Evolutionary conservation across 2,797 vertebrate genomes (phyloP).

Genomic region (Pteropus rufus): DNA sequence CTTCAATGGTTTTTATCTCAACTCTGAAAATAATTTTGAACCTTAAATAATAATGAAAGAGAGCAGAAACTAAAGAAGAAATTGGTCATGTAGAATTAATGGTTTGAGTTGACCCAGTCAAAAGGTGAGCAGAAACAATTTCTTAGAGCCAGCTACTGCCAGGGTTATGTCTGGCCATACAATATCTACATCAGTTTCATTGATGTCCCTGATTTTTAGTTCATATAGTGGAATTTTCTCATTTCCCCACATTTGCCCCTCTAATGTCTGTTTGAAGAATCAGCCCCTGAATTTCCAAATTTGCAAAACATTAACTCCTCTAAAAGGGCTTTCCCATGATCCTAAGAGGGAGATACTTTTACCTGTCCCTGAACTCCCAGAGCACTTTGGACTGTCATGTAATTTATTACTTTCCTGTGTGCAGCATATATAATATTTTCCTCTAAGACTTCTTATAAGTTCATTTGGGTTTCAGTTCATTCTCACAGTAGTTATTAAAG

Average conservation of each 20-base stretch:
- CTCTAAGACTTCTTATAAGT: background rate
- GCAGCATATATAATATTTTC: background rate
- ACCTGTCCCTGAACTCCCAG: background rate
- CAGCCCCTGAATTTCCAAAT: background rate
- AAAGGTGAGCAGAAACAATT: background rate
- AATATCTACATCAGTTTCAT: background rate
- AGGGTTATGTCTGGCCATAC: background rate
- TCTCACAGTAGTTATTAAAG: background rate
- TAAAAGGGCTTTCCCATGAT: background rate
- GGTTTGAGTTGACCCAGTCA: background rate
- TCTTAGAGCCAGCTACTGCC: background rate
- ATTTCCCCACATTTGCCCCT: background rate
- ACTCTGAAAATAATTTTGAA: background rate
- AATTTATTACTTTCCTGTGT: background rate
- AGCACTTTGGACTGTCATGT: background rate
- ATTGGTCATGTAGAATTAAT: background rate
- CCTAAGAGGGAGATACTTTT: background rate
- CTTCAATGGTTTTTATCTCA: background rate
- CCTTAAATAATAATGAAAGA: background rate
- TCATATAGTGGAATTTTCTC: background rate
- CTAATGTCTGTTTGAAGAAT: background rate
- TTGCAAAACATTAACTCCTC: background rate
- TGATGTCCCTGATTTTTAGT: background rate
- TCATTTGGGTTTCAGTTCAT: background rate
- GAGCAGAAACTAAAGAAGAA: background rate